A percentile compares a stretch with the other conserved stretches of the same genome.
Conservation (phyloP, 2,797 vertebrate species). For the Anolis apletophallus region DNA sequence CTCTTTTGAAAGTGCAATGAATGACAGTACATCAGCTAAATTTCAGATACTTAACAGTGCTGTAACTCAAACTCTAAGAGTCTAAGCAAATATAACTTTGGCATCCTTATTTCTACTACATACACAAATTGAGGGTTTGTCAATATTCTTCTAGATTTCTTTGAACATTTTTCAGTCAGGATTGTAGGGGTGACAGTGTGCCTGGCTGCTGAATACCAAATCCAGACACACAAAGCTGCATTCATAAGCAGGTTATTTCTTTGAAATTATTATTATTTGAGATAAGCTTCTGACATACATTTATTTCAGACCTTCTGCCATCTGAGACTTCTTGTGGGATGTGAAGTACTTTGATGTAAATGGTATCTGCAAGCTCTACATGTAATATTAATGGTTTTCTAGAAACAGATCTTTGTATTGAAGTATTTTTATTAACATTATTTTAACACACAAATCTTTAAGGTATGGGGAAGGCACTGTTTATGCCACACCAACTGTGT, state of each 20-base stretch:
- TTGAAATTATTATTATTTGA: conserved; percentile 76
- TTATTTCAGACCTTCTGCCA: conserved; percentile 64
- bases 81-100: conserved; percentile 76
- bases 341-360: conserved; percentile 73
- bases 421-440: conserved; percentile 49
- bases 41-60: background rate
- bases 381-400: conserved; percentile 67
- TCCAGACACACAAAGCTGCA: conserved; percentile 66
- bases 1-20: background rate
- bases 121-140: conserved; percentile 75
- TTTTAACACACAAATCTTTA: conserved; percentile 56
- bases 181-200: conserved; percentile 74
- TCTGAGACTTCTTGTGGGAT: conserved; percentile 59
- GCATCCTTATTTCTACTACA: conserved; percentile 78
- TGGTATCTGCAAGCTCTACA: conserved; percentile 66
- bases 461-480: conserved; percentile 39
- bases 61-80: conserved; percentile 48
- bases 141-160: conserved; percentile 76
- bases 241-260: conserved; percentile 79
- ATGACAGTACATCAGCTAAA: background rate
- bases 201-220: conserved; percentile 73
- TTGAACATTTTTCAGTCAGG: conserved; percentile 78
- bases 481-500: conserved; percentile 45
- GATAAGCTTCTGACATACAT: conserved; percentile 72
- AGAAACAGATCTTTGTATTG: conserved; percentile 61